phyloP scores from a whole-genome alignment of 2,113 vertebrate genomes.

The Corythornis vintsioides region DNA sequence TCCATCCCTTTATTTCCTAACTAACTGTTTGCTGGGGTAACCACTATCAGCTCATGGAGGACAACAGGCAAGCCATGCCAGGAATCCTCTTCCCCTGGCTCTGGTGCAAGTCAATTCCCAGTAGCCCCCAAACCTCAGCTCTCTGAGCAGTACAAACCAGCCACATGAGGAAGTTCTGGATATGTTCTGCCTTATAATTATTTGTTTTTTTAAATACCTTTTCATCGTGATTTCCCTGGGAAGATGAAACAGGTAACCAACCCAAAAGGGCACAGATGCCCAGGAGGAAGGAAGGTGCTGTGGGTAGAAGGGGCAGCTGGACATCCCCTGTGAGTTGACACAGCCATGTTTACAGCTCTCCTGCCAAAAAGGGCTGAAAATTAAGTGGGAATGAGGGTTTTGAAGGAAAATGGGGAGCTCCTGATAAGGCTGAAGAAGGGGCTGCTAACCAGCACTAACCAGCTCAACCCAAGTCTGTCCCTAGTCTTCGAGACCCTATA shows the following conservation, averaged over 20 bases:
- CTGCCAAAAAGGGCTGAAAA: not conserved
- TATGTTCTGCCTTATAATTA: not conserved
- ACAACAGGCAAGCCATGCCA: not conserved
- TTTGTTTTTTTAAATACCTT: not conserved
- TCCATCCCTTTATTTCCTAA: not conserved
- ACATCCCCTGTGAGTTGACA: not conserved
- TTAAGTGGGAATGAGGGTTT: not conserved
- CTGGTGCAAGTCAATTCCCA: not conserved
- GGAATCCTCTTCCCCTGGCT: not conserved
- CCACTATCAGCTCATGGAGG: not conserved
- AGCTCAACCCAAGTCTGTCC: not conserved
- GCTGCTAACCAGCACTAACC: not conserved
- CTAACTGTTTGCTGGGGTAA: not conserved
- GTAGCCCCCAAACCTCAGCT: not conserved
- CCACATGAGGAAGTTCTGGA: not conserved
- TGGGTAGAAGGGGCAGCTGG: not conserved
- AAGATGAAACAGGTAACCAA: not conserved
- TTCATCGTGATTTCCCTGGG: not conserved
- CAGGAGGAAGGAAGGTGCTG: not conserved
- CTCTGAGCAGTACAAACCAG: not conserved
- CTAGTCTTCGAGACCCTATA: not conserved
- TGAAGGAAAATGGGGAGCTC: not conserved
- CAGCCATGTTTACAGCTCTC: not conserved
- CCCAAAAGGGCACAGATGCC: not conserved
- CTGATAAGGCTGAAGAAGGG: not conserved